These are phyloP conservation scores for Eupsittula cactorum DNA, from an alignment of 2,113 vertebrate species.

Conservation along the genomic window DNA sequence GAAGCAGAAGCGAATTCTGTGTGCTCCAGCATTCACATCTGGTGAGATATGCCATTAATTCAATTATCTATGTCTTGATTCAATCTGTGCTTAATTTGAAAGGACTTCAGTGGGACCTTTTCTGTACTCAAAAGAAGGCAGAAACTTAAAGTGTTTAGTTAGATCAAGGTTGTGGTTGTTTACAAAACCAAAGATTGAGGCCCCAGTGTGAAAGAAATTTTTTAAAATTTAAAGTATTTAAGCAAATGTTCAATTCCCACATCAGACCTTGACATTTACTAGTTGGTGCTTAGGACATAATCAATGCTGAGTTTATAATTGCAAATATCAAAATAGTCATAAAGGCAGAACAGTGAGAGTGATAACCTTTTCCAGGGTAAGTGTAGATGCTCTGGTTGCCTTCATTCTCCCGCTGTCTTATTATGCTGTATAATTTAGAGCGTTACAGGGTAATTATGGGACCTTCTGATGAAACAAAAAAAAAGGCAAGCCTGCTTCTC, in stretches of 20 bases:
- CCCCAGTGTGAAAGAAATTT: neutral
- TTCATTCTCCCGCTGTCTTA: neutral
- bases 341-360: neutral
- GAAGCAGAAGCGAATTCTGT: neutral
- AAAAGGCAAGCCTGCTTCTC: neutral
- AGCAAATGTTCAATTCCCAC: neutral
- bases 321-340: neutral
- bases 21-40: neutral
- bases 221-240: fast-evolving
- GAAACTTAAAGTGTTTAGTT: neutral
- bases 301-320: neutral
- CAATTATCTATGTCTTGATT: neutral
- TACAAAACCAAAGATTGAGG: neutral
- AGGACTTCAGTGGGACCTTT: neutral
- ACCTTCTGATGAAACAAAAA: neutral
- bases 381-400: neutral
- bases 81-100: neutral
- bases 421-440: neutral
- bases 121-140: neutral
- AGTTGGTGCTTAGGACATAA: neutral
- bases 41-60: neutral
- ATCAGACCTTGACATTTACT: neutral
- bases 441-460: neutral
- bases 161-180: neutral
- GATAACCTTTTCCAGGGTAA: neutral